phyloP scores from a whole-genome alignment of 2,797 vertebrate species.

The Artibeus lituratus region DNA sequence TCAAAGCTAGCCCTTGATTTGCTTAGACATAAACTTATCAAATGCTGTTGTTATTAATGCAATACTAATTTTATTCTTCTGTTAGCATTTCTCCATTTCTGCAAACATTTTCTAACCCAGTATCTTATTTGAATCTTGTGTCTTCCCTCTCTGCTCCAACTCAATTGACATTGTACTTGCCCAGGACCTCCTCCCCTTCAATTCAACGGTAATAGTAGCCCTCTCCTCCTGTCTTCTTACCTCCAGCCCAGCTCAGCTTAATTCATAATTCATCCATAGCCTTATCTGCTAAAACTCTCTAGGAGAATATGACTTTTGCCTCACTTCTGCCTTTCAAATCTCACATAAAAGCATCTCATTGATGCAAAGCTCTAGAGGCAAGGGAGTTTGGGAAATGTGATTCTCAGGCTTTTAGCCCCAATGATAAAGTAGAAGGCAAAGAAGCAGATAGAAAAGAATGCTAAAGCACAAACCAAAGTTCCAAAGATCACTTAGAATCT shows the following conservation, averaged over 20 bases:
- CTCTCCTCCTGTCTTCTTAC: neutral
- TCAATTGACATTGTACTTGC: neutral
- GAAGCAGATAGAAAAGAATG: neutral
- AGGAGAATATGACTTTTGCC: neutral
- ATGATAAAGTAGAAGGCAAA: neutral
- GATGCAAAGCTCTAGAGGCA: neutral
- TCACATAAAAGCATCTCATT: neutral
- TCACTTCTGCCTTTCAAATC: neutral
- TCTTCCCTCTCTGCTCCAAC: neutral
- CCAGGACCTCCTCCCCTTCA: neutral
- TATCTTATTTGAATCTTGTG: neutral
- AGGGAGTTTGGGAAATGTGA: neutral
- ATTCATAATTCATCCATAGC: neutral
- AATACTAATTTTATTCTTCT: neutral
- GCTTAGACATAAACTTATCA: neutral
- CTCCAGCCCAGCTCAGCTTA: neutral
- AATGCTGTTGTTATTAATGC: neutral
- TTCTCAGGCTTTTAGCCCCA: neutral
- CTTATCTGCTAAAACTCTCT: neutral
- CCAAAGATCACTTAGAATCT: neutral
- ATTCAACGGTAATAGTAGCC: neutral
- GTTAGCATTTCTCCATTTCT: neutral
- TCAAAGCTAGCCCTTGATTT: neutral
- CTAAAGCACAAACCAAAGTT: neutral
- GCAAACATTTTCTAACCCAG: neutral